A percentile compares a stretch with the other conserved stretches of the same genome.
phyloP scores from a whole-genome alignment of 2,888 invertebrate species.

The Acleris literana region DNA sequence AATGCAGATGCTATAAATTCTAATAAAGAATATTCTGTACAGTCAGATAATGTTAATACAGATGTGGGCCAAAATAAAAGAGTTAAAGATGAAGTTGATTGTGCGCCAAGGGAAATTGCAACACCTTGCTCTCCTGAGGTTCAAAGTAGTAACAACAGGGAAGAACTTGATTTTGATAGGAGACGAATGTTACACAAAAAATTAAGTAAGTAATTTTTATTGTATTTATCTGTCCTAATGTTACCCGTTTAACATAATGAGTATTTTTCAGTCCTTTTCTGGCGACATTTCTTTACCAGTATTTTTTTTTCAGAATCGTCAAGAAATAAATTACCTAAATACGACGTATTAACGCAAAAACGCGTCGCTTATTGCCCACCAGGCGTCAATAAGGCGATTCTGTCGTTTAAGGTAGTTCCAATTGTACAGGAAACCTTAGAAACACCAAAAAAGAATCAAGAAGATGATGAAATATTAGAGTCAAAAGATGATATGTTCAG shows the following conservation, averaged over 20 bases:
- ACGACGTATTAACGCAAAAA: constrained; percentile 37
- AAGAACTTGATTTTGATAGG: no score
- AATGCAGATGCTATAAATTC: not conserved
- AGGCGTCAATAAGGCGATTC: constrained; percentile 39
- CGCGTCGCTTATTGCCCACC: constrained; percentile 53
- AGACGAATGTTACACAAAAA: no score
- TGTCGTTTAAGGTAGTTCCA: constrained; percentile 41
- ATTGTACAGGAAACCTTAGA: constrained; percentile 29
- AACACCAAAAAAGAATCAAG: constrained; percentile 25
- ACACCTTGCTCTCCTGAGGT: no score
- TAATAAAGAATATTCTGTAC: not conserved
- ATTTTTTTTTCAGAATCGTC: constrained; percentile 18
- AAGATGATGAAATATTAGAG: constrained; percentile 32
- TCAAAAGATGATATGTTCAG: constrained; percentile 40
- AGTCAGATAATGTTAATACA: not conserved
- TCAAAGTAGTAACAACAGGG: no score
- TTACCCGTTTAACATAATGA: no score
- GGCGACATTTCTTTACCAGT: not conserved
- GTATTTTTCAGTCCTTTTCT: no score
- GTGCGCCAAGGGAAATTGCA: no score
- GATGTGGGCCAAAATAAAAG: no score
- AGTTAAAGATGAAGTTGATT: no score
- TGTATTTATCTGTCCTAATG: no score
- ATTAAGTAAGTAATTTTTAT: no score
- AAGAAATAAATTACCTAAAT: constrained; percentile 33